These are phyloP conservation scores for Lycodopsis pacificus DNA, from an alignment of 2,797 vertebrate genomes.

Conservation along the genomic window DNA sequence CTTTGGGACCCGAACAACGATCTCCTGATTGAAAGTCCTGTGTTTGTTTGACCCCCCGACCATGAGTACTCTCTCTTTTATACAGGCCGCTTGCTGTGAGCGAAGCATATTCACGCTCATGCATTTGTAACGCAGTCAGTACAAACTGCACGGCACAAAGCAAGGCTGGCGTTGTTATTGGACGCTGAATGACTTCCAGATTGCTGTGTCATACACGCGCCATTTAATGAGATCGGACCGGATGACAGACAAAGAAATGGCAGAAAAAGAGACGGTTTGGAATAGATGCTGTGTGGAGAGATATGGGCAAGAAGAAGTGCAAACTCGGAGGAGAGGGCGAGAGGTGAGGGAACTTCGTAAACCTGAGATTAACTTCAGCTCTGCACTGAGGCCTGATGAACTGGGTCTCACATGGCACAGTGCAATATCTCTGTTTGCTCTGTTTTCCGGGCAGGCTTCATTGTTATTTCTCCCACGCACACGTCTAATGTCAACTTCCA, in stretches of 20 bases:
- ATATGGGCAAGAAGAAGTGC: neutral
- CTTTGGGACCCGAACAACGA: no score
- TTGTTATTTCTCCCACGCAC: neutral
- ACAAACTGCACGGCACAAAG: neutral
- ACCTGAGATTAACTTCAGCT: constrained; percentile 21
- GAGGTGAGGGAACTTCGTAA: constrained; percentile 17
- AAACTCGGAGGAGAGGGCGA: constrained; percentile 6
- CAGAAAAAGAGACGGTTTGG: neutral
- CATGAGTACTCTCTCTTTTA: no score
- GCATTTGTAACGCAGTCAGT: no score
- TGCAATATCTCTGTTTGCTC: constrained; percentile 8
- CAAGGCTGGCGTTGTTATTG: neutral
- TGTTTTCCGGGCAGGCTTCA: constrained; percentile 6
- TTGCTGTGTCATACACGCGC: neutral
- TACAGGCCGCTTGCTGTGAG: no score
- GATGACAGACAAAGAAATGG: neutral
- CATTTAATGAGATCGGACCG: neutral
- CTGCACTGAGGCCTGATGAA: constrained; percentile 13
- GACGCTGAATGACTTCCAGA: neutral
- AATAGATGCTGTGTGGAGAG: neutral
- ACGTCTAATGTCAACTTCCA: neutral
- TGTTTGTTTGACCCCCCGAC: no score
- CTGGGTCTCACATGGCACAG: neutral
- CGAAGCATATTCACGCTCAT: no score
- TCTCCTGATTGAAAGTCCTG: no score